Base-by-base conservation (phyloP, 2,797 vertebrate species). In the Typhlichthys subterraneus region DNA sequence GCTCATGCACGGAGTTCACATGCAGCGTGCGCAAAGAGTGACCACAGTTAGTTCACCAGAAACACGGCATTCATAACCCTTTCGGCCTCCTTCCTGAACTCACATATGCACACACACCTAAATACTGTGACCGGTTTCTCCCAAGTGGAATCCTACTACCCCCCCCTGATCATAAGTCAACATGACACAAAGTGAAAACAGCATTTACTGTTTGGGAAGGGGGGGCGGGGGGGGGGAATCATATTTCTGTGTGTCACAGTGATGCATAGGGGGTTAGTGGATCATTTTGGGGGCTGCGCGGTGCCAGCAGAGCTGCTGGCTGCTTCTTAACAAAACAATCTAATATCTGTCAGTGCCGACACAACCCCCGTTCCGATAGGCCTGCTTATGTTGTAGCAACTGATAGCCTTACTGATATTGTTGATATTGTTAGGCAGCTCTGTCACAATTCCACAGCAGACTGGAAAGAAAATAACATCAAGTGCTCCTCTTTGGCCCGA, bases 101-200 rank as follows among this genome's bases (percentile, higher is more conserved):
- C 72, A 51, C 23, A 23, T 23, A 23, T 52, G 10, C 6, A 76
- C 72, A 62, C 47, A 55, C 54, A 65, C 55, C 58, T 57, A 33
- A 19, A 38, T 11, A 10, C 45, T 49, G 11, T 61, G 73, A 60
- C 51, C 76, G 75, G 51, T 61, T 66, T 76, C 75, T 69, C 69
- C 61, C 56, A 59, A 63, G 84, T 78, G 63, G 70, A 90, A 88
- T 81, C 76, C 70, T 63, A 71, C 70, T 72, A 67, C n/a, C 62
- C 53, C 73, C 69, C 65, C 54, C 49, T 12, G 71, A 70, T 63
- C 70, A 87, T 84, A 87, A 88, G 79, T 89, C 86, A 83, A 12
- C 11, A 58, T 80, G 77, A 76, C 79, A 73, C 19, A 1, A 33
- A 65, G 9, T 62, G 45, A 65, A 64, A 85, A 76, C 46, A 13